Evolutionary conservation across 2,888 invertebrate genomes (phyloP).

Genomic region (Agrilus biguttatus): DNA sequence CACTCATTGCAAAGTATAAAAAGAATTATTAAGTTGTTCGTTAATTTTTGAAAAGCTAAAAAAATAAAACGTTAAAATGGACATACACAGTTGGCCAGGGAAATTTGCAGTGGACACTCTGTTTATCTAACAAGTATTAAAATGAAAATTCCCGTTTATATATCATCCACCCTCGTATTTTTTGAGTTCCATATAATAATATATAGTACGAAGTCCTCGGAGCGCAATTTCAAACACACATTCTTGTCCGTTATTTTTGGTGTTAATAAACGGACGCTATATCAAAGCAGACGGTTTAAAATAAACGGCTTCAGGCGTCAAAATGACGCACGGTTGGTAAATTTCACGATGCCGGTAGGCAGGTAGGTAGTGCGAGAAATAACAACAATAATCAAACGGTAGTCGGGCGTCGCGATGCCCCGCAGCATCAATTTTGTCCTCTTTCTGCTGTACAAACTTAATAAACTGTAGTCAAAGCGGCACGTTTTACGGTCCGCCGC

Average conservation of each 20-base stretch:
- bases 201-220: too few species aligned
- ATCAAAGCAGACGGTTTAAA: not conserved
- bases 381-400: not conserved
- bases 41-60: too few species aligned
- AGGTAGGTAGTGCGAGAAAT: not conserved
- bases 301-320: not conserved
- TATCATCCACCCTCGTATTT: too few species aligned
- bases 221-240: not conserved
- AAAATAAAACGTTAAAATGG: too few species aligned
- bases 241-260: not conserved
- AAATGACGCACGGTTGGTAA: not conserved
- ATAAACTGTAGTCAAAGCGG: conserved; percentile 28
- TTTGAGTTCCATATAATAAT: too few species aligned
- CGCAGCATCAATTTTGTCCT: conserved; percentile 23
- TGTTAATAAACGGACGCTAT: not conserved
- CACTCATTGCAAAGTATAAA: too few species aligned
- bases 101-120: too few species aligned
- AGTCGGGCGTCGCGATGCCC: conserved; percentile 11
- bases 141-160: too few species aligned
- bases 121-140: too few species aligned
- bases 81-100: too few species aligned
- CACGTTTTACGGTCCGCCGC: conserved; percentile 17
- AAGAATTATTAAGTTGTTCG: too few species aligned
- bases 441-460: conserved; percentile 29
- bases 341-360: conserved; percentile 1